Conservation (phyloP, 35 echinoderm and acorn worm species). For the Ophioderma brevispina region DNA sequence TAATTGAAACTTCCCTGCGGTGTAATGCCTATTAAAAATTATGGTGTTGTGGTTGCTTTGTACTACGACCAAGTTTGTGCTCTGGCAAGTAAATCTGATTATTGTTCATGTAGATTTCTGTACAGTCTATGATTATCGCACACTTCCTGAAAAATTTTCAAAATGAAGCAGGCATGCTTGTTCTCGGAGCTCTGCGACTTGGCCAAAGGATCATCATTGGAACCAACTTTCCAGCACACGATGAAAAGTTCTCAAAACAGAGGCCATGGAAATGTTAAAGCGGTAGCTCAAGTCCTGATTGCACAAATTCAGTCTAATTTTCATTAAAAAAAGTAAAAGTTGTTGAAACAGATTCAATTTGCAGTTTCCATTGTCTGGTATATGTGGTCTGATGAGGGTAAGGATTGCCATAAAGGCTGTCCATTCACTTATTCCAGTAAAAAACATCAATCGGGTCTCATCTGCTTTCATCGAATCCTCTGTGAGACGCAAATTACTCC, state of each 20-base stretch:
- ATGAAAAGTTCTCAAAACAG: not conserved
- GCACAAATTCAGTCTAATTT: not conserved
- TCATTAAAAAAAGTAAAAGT: not conserved
- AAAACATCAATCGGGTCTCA: not conserved
- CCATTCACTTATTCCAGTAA: not conserved
- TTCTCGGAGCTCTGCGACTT: not conserved
- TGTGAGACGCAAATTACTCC: not conserved
- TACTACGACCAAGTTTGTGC: conserved; percentile 27
- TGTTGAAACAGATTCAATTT: not conserved
- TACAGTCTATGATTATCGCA: conserved; percentile 46
- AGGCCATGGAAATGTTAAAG: not conserved
- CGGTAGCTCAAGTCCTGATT: not conserved
- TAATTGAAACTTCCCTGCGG: conserved; percentile 36
- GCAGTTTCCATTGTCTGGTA: too few species aligned
- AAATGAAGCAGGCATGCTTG: conserved; percentile 43
- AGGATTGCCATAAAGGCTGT: too few species aligned
- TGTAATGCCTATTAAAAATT: too few species aligned
- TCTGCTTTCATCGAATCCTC: not conserved
- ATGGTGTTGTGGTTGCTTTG: too few species aligned
- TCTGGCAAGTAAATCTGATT: not conserved
- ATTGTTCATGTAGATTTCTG: conserved; percentile 39
- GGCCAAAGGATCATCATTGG: conserved; percentile 64
- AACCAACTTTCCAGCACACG: not conserved
- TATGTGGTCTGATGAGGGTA: too few species aligned
- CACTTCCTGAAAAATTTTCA: conserved; percentile 31